Evolutionary conservation across 2,888 invertebrate genomes (phyloP).

Genomic region (Autographa pulchrina): DNA sequence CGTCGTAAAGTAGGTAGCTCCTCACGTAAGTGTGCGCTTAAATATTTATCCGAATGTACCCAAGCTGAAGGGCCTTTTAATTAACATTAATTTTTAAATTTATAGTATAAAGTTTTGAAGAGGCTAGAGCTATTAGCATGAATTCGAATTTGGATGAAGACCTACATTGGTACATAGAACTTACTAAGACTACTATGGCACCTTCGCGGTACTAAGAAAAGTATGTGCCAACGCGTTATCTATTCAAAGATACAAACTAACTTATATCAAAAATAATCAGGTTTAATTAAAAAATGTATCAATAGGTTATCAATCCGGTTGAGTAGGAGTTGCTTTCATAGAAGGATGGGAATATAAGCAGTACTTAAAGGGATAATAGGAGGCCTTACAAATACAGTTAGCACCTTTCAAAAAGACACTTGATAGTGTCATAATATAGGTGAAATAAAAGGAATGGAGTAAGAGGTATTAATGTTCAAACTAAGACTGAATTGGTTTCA

Average conservation of each 20-base stretch:
- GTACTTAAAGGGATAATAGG: constrained; percentile 28
- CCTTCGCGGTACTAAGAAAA: not conserved
- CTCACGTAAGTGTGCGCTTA: constrained; percentile 45
- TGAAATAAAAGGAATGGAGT: constrained; percentile 23
- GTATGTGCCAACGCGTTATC: not conserved
- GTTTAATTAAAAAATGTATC: constrained; percentile 10
- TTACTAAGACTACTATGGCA: not conserved
- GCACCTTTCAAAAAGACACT: constrained; percentile 32
- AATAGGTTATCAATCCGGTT: constrained; percentile 22
- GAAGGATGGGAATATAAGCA: constrained; percentile 18
- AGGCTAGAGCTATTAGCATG: not conserved
- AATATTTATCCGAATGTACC: constrained; percentile 48
- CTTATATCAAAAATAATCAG: not conserved
- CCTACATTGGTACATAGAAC: not conserved
- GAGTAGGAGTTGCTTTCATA: constrained; percentile 1
- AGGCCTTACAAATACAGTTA: constrained; percentile 42
- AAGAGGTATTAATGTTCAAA: no score
- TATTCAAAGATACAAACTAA: not conserved
- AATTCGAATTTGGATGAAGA: not conserved
- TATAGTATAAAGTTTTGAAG: constrained; percentile 25
- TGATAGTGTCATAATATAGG: constrained; percentile 33
- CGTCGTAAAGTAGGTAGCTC: constrained; percentile 26
- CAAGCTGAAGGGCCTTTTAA: constrained; percentile 48
- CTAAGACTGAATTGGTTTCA: no score
- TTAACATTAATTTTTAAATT: constrained; percentile 54